phyloP scores from a whole-genome alignment of 2,888 invertebrate genomes.

The Mythimna vitellina region DNA sequence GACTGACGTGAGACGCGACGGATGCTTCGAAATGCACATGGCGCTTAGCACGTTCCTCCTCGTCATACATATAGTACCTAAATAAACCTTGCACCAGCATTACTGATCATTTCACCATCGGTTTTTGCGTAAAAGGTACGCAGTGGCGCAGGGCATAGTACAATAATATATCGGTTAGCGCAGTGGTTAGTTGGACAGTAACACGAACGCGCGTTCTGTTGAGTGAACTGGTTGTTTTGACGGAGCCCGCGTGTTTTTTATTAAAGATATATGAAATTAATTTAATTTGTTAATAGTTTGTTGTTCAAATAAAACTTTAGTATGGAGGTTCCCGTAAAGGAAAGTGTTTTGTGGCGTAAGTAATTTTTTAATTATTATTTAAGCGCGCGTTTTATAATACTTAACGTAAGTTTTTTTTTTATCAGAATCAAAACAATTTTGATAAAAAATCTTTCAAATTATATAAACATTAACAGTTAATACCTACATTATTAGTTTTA shows the following conservation, averaged over 20 bases:
- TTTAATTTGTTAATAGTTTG: not conserved
- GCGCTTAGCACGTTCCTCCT: slow-evolving; percentile 67
- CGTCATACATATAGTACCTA: slow-evolving; percentile 32
- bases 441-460: too few species aligned
- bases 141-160: too few species aligned
- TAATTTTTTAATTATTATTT: slow-evolving; percentile 57
- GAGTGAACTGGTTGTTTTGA: slow-evolving; percentile 9
- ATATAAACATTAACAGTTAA: too few species aligned
- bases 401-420: not conserved
- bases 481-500: too few species aligned
- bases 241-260: slow-evolving; percentile 15
- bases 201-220: slow-evolving; percentile 43
- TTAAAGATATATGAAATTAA: not conserved
- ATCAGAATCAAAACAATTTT: too few species aligned
- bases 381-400: not conserved
- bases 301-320: slow-evolving; percentile 25
- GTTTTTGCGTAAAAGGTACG: too few species aligned
- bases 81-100: slow-evolving; percentile 55
- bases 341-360: slow-evolving; percentile 91
- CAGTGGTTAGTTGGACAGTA: slow-evolving; percentile 33
- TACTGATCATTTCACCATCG: slow-evolving; percentile 57
- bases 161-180: not conserved
- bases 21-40: slow-evolving; percentile 66
- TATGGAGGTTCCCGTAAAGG: slow-evolving; percentile 90
- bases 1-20: slow-evolving; percentile 41